Evolutionary conservation across 2,113 vertebrate species (phyloP), one percentile per base, ranked within the genome.

Genomic region (Phylloscopus trochiloides): DNA sequence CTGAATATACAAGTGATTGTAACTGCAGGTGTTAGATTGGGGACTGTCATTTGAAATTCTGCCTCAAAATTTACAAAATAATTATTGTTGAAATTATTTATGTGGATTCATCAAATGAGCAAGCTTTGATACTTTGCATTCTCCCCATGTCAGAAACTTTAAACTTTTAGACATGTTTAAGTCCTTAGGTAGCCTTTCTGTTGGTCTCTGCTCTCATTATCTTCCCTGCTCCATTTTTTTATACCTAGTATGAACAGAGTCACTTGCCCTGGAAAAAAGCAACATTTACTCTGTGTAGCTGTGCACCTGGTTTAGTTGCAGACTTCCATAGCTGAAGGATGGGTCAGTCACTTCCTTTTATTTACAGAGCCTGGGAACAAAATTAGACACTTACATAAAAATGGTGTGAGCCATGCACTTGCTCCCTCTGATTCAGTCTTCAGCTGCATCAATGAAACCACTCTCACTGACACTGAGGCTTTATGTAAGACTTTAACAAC

Each of bases 11-110:
- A 88, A 96, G 81, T 95, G 91, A 86, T 88, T 96, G 54, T 68
- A 88, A 90, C 89, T 79, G 90, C 92, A 92, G 93, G 90, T 94
- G 94, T 96, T 91, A 87, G 77, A 93, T n/a, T 90, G 54, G 59
- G 25, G 29, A 32, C 32, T 76, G 32, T 50, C 6, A 1, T 80
- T 81, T 88, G 81, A 94, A 75, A 79, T 71, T 92, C 84, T 86
- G 34, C 11, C 45, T 93, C 58, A 94, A 76, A 90, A 72, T 58
- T 34, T 51, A 75, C 17, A 73, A 92, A 95, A 91, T 87, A 95
- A 94, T 95, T 92, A 73, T 38, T 1, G 3, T 17, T 45, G 29
- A 78, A 87, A 82, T 91, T 61, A 85, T 87, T 77, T 85, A 45
- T 57, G 24, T 72, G 66, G 6, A n/a, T 91, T 85, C 72, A 58